Percentiles rank a stretch among this genome's conserved stretches.
phyloP scores from a whole-genome alignment of 2,888 invertebrate genomes.

The Clistopyga incitator region DNA sequence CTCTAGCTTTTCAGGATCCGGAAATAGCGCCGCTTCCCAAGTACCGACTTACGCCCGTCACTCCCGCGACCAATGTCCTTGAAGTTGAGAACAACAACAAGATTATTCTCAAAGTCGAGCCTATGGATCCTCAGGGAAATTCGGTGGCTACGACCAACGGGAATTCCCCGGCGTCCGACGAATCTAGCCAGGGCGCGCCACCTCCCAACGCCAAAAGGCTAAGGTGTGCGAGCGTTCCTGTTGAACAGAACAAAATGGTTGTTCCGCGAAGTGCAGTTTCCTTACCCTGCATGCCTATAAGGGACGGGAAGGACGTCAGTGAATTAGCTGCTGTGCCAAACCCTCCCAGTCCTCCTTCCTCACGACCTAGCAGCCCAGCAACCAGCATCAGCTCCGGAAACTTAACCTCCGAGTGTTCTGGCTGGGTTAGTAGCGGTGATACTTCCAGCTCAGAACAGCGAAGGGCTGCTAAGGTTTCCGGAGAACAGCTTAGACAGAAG shows the following conservation, averaged over 20 bases:
- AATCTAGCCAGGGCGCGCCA: slow-evolving; percentile 73
- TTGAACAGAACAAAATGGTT: slow-evolving; percentile 80
- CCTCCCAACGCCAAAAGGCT: slow-evolving; percentile 76
- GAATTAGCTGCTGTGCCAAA: slow-evolving; percentile 76
- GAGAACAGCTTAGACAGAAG: slow-evolving; percentile 88
- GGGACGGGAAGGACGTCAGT: slow-evolving; percentile 80
- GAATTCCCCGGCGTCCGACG: slow-evolving; percentile 73
- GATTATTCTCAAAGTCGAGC: slow-evolving; percentile 76
- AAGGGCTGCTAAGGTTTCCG: slow-evolving; percentile 81
- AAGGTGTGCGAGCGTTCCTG: slow-evolving; percentile 82
- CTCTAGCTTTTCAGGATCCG: slow-evolving; percentile 75
- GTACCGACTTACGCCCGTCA: slow-evolving; percentile 61
- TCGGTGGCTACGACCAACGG: slow-evolving; percentile 72
- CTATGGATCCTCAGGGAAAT: slow-evolving; percentile 68
- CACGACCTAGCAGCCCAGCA: slow-evolving; percentile 79
- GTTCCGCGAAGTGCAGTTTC: slow-evolving; percentile 83
- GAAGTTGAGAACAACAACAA: slow-evolving; percentile 79
- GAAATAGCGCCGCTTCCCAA: slow-evolving; percentile 71
- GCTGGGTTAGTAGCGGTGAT: slow-evolving; percentile 93
- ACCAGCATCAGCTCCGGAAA: slow-evolving; percentile 88
- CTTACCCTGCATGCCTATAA: slow-evolving; percentile 82
- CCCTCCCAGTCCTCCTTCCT: slow-evolving; percentile 79
- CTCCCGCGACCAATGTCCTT: slow-evolving; percentile 69
- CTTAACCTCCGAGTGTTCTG: slow-evolving; percentile 92
- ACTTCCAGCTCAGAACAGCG: slow-evolving; percentile 82